A percentile compares a stretch with the other conserved stretches of the same genome.
phyloP scores from a whole-genome alignment of 2,797 vertebrate genomes.

The Poeciliopsis turneri region DNA sequence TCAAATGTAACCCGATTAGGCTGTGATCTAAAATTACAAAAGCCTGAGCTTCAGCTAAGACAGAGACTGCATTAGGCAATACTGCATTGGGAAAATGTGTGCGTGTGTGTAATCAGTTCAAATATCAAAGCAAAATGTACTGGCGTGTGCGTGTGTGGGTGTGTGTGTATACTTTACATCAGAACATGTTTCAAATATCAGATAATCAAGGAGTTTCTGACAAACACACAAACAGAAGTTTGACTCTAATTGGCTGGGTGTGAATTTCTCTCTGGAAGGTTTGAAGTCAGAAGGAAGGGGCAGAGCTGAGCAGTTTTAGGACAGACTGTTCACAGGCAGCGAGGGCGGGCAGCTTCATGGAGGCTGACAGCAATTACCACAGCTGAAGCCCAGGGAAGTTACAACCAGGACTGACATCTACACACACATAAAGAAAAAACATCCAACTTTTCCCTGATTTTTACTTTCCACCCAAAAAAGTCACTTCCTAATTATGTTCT shows the following conservation, averaged over 20 bases:
- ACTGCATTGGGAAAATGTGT: slow-evolving; percentile 30
- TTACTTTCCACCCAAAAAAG: not conserved
- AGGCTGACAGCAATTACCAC: slow-evolving; percentile 53
- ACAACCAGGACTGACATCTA: slow-evolving; percentile 9
- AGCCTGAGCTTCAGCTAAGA: slow-evolving; percentile 31
- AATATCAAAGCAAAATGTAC: slow-evolving; percentile 32
- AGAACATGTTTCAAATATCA: slow-evolving; percentile 31
- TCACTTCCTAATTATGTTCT: not conserved
- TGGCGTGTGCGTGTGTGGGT: too few relatives aligned
- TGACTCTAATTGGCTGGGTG: slow-evolving; percentile 54
- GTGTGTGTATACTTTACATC: not conserved
- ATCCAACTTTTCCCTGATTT: not conserved
- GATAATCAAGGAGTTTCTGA: slow-evolving; percentile 52
- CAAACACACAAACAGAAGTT: slow-evolving; percentile 41
- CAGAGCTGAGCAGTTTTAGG: slow-evolving; percentile 21
- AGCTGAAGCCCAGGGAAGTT: slow-evolving; percentile 20
- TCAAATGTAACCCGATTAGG: slow-evolving; percentile 42
- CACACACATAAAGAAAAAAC: not conserved
- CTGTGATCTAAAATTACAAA: slow-evolving; percentile 42
- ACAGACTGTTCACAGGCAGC: slow-evolving; percentile 12
- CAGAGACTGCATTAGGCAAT: slow-evolving; percentile 36
- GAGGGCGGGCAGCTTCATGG: slow-evolving; percentile 27
- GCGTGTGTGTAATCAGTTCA: slow-evolving; percentile 20
- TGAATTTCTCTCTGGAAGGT: slow-evolving; percentile 34
- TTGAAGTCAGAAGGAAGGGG: slow-evolving; percentile 28